These are phyloP conservation scores for Acanthopagrus latus DNA, from an alignment of 2,797 vertebrate species.

Conservation along the genomic window DNA sequence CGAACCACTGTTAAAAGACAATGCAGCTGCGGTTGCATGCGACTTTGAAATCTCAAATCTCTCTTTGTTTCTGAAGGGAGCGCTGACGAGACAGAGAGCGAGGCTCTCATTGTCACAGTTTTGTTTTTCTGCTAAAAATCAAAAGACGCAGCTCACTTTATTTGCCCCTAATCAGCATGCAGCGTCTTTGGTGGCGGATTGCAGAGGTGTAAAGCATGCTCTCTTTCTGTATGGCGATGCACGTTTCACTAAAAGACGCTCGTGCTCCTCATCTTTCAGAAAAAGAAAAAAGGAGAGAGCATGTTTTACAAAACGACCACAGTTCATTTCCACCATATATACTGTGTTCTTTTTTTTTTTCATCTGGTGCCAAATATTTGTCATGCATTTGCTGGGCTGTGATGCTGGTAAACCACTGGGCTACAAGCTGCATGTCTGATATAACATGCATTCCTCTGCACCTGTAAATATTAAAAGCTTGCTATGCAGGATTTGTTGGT, in stretches of 20 bases:
- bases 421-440: slow-evolving; percentile 32
- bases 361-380: slow-evolving; percentile 72
- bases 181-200: slow-evolving; percentile 79
- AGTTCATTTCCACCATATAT: slow-evolving; percentile 60
- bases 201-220: slow-evolving; percentile 79
- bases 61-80: slow-evolving; percentile 72
- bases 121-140: slow-evolving; percentile 81
- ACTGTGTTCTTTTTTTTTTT: slow-evolving; percentile 60
- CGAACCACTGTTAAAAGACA: slow-evolving; percentile 80
- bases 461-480: background rate
- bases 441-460: slow-evolving; percentile 24
- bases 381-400: slow-evolving; percentile 65
- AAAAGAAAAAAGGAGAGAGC: slow-evolving; percentile 44
- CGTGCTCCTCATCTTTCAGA: slow-evolving; percentile 60
- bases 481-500: no score
- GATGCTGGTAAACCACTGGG: slow-evolving; percentile 59
- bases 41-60: slow-evolving; percentile 82
- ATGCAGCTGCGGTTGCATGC: slow-evolving; percentile 70
- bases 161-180: slow-evolving; percentile 84
- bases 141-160: slow-evolving; percentile 74
- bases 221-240: slow-evolving; percentile 58
- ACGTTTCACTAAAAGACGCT: slow-evolving; percentile 57
- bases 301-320: slow-evolving; percentile 64
- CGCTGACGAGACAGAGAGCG: slow-evolving; percentile 75
- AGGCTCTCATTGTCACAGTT: slow-evolving; percentile 69